Percentiles rank a stretch among this genome's conserved stretches.
phyloP scores from a whole-genome alignment of 2,797 vertebrate genomes.

The Sebastes variabilis region DNA sequence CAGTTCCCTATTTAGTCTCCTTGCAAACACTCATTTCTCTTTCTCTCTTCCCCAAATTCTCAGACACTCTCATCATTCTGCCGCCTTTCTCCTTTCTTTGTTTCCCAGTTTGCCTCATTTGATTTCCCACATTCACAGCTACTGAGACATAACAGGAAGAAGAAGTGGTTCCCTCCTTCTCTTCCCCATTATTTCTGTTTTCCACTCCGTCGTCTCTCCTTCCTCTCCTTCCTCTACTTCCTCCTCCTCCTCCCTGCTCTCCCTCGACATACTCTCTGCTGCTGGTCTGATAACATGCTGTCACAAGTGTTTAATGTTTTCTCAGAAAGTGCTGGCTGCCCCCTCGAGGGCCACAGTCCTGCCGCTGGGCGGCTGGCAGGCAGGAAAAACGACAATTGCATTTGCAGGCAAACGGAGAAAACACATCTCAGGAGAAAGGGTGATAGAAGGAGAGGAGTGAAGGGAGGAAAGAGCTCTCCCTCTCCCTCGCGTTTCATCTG shows the following conservation, averaged over 20 bases:
- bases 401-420: conserved; percentile 51
- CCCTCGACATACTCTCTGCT: neutral
- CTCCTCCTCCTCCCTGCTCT: neutral
- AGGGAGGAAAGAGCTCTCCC: neutral
- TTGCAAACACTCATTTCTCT: conserved; percentile 1
- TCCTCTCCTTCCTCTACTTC: neutral
- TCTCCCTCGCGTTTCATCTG: neutral
- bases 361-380: conserved; percentile 28
- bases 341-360: conserved; percentile 1
- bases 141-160: conserved; percentile 11
- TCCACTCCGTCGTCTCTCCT: neutral
- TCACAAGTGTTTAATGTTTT: conserved; percentile 66
- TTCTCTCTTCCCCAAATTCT: neutral
- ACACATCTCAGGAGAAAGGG: conserved; percentile 22
- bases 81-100: neutral
- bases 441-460: neutral
- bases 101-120: neutral
- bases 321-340: conserved; percentile 38
- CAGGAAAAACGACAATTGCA: conserved; percentile 54
- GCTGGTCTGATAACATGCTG: conserved; percentile 62
- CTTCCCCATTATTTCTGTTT: conserved; percentile 10
- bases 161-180: conserved; percentile 2
- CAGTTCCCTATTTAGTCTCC: conserved; percentile 2
- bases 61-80: neutral
- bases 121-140: conserved; percentile 18